Conservation (phyloP, 2,797 vertebrate genomes). For the Tokudaia muenninki region DNA sequence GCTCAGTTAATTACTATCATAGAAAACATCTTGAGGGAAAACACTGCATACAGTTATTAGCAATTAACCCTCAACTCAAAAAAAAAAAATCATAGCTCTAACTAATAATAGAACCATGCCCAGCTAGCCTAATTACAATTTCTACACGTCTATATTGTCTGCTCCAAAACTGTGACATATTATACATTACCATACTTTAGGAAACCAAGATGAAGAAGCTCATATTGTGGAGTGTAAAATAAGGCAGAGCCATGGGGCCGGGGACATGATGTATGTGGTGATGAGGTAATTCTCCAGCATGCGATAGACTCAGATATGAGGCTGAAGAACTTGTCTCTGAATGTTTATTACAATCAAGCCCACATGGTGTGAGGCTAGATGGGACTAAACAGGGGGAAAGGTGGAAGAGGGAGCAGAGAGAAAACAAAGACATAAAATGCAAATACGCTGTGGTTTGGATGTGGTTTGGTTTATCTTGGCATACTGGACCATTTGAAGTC, state of each 20-base stretch:
- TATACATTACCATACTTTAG: conserved; percentile 81
- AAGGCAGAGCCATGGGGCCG: background rate
- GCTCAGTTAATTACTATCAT: conserved; percentile 90
- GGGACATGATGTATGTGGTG: conserved; percentile 23
- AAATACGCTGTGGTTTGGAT: background rate
- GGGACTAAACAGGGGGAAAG: background rate
- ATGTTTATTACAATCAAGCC: background rate
- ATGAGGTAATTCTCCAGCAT: conserved; percentile 8
- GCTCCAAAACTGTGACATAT: conserved; percentile 77
- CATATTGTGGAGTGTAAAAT: conserved; percentile 63
- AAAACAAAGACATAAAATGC: background rate
- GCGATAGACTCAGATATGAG: conserved; percentile 1
- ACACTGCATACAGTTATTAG: conserved; percentile 89
- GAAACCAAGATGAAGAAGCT: conserved; percentile 71
- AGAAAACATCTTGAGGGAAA: conserved; percentile 90
- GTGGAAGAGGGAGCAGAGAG: background rate
- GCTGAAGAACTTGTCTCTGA: background rate
- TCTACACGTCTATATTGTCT: conserved; percentile 80
- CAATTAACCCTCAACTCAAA: conserved; percentile 89
- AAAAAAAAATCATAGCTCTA: conserved; percentile 88
- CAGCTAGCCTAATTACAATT: conserved; percentile 86
- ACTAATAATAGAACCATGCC: conserved; percentile 88
- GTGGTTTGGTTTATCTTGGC: background rate
- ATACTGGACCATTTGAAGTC: background rate
- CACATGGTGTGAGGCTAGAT: background rate